Conservation (phyloP, 2,797 vertebrate genomes). For the Tragopan temminckii region DNA sequence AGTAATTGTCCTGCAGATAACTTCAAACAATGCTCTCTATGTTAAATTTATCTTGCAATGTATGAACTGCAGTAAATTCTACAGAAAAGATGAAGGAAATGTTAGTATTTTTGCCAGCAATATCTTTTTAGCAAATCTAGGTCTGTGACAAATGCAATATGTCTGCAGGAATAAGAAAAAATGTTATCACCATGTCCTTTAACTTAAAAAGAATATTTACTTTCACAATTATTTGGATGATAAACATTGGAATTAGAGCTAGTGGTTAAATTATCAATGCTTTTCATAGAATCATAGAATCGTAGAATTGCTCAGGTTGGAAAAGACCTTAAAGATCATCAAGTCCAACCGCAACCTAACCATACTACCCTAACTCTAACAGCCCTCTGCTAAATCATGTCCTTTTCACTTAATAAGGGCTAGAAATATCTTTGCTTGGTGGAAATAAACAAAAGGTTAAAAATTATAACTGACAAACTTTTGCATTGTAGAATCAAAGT, state of each 20-base stretch:
- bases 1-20: not conserved
- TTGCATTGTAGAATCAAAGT: not conserved
- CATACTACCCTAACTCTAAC: too few relatives aligned
- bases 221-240: not conserved
- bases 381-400: too few relatives aligned
- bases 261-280: not conserved
- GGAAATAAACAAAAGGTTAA: not conserved
- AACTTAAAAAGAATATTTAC: not conserved
- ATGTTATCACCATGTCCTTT: not conserved
- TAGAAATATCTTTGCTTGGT: not conserved
- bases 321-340: too few relatives aligned
- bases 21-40: not conserved
- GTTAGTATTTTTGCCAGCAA: not conserved
- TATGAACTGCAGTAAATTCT: not conserved
- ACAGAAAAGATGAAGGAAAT: not conserved
- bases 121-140: not conserved
- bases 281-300: not conserved
- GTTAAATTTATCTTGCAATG: not conserved
- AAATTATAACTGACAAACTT: not conserved
- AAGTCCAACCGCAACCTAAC: too few relatives aligned
- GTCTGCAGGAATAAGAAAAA: not conserved
- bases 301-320: too few relatives aligned
- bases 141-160: accelerated
- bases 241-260: not conserved
- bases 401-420: not conserved